Evolutionary conservation across 37 sponge, comb jelly and placozoan species (phyloP).

Genomic region (Beroe forskalii): DNA sequence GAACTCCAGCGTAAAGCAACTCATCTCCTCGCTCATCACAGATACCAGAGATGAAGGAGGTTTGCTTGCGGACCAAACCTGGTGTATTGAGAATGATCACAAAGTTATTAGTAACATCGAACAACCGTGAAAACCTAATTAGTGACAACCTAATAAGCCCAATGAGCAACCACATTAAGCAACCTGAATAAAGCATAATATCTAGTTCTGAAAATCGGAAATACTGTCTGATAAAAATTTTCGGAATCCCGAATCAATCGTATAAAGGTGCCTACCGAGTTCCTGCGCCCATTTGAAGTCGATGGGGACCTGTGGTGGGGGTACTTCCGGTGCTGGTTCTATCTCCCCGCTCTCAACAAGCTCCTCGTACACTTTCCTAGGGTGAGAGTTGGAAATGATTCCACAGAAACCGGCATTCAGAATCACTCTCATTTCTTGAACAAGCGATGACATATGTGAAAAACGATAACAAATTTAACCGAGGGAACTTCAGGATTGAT

Average conservation of each 20-base stretch:
- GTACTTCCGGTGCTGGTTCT: slow-evolving; percentile 79
- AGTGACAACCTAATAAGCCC: no score
- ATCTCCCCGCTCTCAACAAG: slow-evolving; percentile 76
- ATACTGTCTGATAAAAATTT: background rate
- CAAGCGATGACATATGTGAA: background rate
- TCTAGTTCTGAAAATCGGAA: no score
- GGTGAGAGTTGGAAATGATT: no score
- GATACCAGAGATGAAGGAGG: slow-evolving; percentile 91
- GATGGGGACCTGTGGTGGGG: slow-evolving; percentile 92
- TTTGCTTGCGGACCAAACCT: slow-evolving; percentile 88
- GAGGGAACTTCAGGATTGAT: background rate
- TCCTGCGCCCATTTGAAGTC: slow-evolving; percentile 95
- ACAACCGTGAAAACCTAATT: background rate
- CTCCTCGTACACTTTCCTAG: slow-evolving; percentile 85
- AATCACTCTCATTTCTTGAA: background rate
- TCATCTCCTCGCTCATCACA: slow-evolving; percentile 97
- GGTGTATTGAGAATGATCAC: no score
- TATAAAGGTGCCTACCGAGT: background rate
- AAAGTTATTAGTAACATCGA: no score
- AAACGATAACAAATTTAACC: background rate
- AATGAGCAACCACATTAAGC: no score
- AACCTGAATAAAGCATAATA: no score
- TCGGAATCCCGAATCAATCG: background rate
- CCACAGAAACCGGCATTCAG: slow-evolving; percentile 52
- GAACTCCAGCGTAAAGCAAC: slow-evolving; percentile 95